Evolutionary conservation across 2,888 invertebrate genomes (phyloP).

Genomic region (Stegophylla sp.): DNA sequence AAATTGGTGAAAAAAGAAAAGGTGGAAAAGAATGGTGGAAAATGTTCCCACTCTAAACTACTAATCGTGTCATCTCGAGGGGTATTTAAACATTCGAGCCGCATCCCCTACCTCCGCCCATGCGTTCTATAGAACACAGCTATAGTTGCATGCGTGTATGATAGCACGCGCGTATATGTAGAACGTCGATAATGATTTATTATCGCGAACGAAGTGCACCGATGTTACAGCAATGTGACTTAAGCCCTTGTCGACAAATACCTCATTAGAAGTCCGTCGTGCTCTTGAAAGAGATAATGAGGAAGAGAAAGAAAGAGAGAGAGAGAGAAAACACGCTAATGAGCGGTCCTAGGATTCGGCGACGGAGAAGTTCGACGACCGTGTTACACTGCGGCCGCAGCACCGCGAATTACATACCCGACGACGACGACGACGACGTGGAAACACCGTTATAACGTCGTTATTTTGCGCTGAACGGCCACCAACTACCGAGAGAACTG

Average conservation of each 20-base stretch:
- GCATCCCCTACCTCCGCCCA: too few species aligned
- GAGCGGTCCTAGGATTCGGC: constrained; percentile 9
- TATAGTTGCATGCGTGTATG: too few species aligned
- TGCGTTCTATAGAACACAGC: too few species aligned
- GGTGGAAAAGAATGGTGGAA: too few species aligned
- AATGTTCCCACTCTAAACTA: too few species aligned
- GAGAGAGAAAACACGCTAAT: not conserved
- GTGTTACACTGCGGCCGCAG: not conserved
- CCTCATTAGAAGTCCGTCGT: constrained; percentile 48
- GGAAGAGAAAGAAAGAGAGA: not conserved
- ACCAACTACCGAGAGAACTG: not conserved
- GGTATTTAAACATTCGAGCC: too few species aligned
- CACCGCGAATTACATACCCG: not conserved
- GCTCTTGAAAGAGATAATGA: not conserved
- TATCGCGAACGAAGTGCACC: constrained; percentile 18
- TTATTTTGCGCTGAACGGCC: not conserved
- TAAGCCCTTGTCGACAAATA: constrained; percentile 44
- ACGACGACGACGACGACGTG: not conserved
- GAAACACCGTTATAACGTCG: constrained; percentile 11
- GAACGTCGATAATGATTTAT: constrained; percentile 52
- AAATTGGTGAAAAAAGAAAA: too few species aligned
- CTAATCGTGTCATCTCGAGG: too few species aligned
- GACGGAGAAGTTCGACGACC: constrained; percentile 21
- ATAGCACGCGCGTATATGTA: too few species aligned
- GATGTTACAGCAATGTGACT: not conserved